Conservation (phyloP, 2,113 vertebrate species). For the Pipra filicauda region DNA sequence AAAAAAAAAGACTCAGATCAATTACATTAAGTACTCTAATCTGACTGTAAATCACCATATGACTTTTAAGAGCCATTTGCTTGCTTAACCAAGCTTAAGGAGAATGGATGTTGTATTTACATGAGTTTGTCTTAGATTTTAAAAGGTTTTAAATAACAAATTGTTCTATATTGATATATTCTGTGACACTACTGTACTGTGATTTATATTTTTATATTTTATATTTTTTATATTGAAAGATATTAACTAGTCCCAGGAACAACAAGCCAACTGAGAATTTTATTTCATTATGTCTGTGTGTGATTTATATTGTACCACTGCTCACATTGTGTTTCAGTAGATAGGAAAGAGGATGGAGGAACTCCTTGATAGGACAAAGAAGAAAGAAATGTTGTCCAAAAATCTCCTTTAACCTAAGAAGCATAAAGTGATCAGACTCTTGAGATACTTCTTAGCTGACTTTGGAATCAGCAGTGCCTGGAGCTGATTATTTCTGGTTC, state of each 20-base stretch:
- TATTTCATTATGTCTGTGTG: not conserved
- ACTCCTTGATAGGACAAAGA: not conserved
- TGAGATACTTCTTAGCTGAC: not conserved
- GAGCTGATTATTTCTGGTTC: conserved; percentile 7
- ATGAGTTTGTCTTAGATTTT: not conserved
- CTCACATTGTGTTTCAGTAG: not conserved
- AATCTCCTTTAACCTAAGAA: not conserved
- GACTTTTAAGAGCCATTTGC: not conserved
- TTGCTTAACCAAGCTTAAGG: not conserved
- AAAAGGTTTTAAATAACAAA: not conserved
- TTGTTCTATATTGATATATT: not conserved
- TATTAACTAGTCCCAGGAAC: not conserved
- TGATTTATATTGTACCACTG: not conserved
- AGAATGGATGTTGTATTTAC: not conserved
- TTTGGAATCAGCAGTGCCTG: not conserved
- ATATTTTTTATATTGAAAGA: not conserved
- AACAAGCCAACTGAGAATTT: not conserved
- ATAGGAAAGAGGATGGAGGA: not conserved
- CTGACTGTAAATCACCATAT: not conserved
- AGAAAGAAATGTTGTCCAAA: not conserved
- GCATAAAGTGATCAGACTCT: not conserved
- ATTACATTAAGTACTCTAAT: not conserved
- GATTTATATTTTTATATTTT: not conserved
- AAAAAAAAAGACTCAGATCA: not conserved
- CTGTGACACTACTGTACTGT: not conserved